phyloP scores from a whole-genome alignment of 2,888 invertebrate species.

The Dysmachus trigonus region DNA sequence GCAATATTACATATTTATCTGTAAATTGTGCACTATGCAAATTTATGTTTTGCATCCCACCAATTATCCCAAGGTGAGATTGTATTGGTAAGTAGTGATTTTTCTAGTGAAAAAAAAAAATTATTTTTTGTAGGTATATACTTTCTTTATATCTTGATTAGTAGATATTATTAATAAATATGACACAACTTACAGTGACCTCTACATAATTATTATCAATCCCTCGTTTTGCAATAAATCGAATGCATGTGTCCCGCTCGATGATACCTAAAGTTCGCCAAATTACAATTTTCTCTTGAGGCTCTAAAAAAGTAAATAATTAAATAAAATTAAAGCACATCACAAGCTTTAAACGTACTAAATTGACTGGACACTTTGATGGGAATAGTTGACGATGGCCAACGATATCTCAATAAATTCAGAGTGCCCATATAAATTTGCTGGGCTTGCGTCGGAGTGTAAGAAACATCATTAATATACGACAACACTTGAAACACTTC shows the following conservation, averaged over 20 bases:
- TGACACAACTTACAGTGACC: neutral
- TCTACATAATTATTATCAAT: neutral
- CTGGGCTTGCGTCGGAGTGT: neutral
- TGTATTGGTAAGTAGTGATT: neutral
- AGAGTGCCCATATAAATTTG: conserved; percentile 2
- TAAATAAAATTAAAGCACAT: neutral
- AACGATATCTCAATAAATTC: neutral
- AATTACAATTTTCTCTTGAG: conserved; percentile 5
- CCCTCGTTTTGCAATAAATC: neutral
- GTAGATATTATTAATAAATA: neutral
- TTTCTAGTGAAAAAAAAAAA: neutral
- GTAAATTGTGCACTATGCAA: neutral
- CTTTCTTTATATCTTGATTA: neutral
- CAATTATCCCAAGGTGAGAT: neutral
- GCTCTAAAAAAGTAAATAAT: neutral
- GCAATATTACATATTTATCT: neutral
- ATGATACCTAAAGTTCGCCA: neutral
- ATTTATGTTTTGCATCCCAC: neutral
- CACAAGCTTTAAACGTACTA: neutral
- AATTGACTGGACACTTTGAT: neutral
- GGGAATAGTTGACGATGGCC: neutral
- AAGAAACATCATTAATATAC: neutral
- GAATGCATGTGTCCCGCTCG: neutral
- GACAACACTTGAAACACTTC: neutral
- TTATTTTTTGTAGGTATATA: neutral